Evolutionary conservation across 1,140 invertebrate species (phyloP).

Genomic region (Sycophaga agraensis): DNA sequence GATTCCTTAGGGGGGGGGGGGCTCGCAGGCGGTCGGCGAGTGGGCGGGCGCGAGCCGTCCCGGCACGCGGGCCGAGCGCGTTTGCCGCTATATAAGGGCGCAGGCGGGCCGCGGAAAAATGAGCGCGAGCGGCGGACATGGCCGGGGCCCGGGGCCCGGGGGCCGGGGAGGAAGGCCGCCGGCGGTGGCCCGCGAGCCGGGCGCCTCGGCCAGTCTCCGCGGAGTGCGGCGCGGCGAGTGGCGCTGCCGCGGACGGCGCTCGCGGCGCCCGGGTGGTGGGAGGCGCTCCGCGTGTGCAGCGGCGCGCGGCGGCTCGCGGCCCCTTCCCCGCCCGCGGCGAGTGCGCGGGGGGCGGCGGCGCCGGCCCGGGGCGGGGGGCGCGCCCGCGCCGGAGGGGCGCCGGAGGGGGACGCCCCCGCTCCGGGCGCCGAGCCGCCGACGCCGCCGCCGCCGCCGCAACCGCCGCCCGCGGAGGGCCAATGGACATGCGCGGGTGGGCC

Average conservation of each 20-base stretch:
- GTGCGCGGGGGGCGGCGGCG: no score
- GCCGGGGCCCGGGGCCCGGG: neutral
- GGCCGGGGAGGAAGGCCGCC: neutral
- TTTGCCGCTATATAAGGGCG: no score
- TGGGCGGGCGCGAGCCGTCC: no score
- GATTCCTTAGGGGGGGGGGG: no score
- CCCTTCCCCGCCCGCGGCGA: no score
- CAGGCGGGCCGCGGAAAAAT: no score
- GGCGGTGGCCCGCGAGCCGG: no score
- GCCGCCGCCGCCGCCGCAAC: conserved; percentile 26
- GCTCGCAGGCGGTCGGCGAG: no score
- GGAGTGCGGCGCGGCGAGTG: no score
- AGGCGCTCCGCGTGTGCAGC: neutral
- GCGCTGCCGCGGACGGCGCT: neutral
- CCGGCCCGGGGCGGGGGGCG: neutral
- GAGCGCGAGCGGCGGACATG: neutral
- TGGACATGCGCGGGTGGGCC: conserved; percentile 59
- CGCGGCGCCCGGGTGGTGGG: neutral
- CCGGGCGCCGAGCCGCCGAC: conserved; percentile 13
- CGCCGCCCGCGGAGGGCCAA: conserved; percentile 51
- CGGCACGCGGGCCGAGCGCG: neutral
- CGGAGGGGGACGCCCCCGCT: conserved; percentile 13
- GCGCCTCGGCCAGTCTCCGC: no score
- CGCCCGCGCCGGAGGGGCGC: conserved; percentile 4
- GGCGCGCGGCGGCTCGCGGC: no score